A percentile compares a stretch with the other conserved stretches of the same genome.
These are phyloP conservation scores for Stegana nigrithorax DNA, from an alignment of 2,888 invertebrate species.

Conservation along the genomic window DNA sequence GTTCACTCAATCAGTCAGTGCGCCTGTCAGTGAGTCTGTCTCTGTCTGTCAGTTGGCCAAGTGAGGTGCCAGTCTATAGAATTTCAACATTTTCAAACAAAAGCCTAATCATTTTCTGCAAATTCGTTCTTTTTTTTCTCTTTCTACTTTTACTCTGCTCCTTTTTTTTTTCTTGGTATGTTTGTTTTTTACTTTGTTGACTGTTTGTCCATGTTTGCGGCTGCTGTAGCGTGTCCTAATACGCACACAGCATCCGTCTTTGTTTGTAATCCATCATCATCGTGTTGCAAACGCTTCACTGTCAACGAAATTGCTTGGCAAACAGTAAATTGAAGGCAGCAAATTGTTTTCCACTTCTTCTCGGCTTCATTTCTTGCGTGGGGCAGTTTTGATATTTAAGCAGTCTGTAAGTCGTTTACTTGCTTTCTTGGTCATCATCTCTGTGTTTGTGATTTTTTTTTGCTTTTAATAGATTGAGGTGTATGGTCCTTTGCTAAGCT, in stretches of 20 bases:
- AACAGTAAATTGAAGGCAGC: conserved; percentile 34
- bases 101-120: conserved; percentile 52
- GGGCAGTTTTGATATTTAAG: conserved; percentile 49
- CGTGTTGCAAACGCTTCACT: conserved; percentile 22
- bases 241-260: conserved; percentile 39
- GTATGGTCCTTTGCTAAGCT: too few relatives aligned
- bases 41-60: too few relatives aligned
- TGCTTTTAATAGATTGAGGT: too few relatives aligned
- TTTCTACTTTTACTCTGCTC: conserved; percentile 23
- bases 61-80: conserved; percentile 36
- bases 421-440: too few relatives aligned
- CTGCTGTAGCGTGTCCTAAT: conserved; percentile 9
- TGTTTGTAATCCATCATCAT: conserved; percentile 52
- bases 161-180: neutral
- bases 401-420: conserved; percentile 50
- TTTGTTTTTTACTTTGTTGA: conserved; percentile 14
- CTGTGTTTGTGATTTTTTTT: too few relatives aligned
- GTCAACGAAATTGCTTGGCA: conserved; percentile 35
- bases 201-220: neutral
- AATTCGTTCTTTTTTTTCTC: conserved; percentile 9
- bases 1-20: neutral
- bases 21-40: too few relatives aligned
- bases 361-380: conserved; percentile 26
- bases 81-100: conserved; percentile 57
- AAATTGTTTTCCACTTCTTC: conserved; percentile 50